Evolutionary conservation across 2,888 invertebrate species (phyloP).

Genomic region (Arctia plantaginis): DNA sequence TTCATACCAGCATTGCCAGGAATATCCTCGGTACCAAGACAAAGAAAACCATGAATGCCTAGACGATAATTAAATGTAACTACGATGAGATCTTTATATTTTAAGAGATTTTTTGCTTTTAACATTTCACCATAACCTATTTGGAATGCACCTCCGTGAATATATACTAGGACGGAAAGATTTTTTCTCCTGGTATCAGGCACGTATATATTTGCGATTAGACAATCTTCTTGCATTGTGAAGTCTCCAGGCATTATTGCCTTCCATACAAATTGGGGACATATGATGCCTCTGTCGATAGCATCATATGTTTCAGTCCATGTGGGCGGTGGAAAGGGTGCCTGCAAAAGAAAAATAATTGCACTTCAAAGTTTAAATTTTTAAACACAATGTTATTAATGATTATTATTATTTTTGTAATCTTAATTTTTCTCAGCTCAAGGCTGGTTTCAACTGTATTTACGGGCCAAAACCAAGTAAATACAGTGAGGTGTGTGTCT

Average conservation of each 20-base stretch:
- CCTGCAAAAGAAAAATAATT: conserved; percentile 10
- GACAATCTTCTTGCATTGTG: conserved; percentile 62
- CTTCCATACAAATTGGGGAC: conserved; percentile 45
- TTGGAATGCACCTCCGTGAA: conserved; percentile 60
- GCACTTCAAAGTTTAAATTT: no score
- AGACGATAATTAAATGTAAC: no score
- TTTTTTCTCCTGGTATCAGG: conserved; percentile 36
- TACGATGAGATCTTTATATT: no score
- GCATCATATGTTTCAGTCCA: conserved; percentile 58
- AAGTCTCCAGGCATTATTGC: neutral
- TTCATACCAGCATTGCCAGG: no score
- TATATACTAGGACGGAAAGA: conserved; percentile 53
- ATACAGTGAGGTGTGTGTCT: no score
- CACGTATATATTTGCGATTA: conserved; percentile 64
- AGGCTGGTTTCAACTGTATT: no score
- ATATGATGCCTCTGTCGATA: conserved; percentile 51
- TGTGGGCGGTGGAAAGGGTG: conserved; percentile 14
- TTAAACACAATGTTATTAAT: no score
- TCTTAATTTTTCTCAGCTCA: no score
- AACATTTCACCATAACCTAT: conserved; percentile 42
- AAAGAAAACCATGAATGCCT: no score
- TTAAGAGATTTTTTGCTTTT: conserved; percentile 18
- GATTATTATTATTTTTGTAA: no score
- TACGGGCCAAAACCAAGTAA: no score
- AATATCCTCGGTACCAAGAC: no score